Evolutionary conservation across 2,888 invertebrate species (phyloP).

Genomic region (Tetheella fluctuosa): DNA sequence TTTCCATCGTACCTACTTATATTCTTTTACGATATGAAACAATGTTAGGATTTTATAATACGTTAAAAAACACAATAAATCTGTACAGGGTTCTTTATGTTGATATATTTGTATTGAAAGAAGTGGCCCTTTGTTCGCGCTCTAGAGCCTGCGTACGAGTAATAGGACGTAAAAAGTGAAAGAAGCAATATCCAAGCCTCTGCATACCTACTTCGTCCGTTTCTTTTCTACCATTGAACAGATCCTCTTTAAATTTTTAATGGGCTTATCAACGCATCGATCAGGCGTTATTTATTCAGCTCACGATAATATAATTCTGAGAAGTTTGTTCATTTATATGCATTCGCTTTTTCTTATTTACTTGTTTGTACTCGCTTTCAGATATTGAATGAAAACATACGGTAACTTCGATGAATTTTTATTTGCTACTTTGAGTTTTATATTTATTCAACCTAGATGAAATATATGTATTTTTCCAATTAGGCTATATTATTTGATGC

Average conservation of each 20-base stretch:
- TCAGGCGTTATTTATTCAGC: conserved; percentile 75
- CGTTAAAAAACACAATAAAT: neutral
- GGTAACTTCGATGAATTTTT: conserved; percentile 42
- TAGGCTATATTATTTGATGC: neutral
- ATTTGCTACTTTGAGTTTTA: conserved; percentile 22
- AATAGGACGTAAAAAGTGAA: conserved; percentile 59
- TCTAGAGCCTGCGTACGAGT: conserved; percentile 55
- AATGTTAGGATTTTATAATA: neutral
- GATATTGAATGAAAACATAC: conserved; percentile 62
- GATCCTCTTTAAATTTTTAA: conserved; percentile 72
- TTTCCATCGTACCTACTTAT: neutral
- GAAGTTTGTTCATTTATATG: conserved; percentile 77
- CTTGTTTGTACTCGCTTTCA: conserved; percentile 65
- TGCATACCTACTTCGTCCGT: conserved; percentile 57
- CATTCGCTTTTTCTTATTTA: conserved; percentile 67
- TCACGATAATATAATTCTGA: conserved; percentile 73
- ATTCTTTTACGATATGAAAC: neutral
- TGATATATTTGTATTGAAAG: conserved; percentile 54
- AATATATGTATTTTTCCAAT: neutral
- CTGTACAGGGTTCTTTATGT: conserved; percentile 34
- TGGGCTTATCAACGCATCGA: conserved; percentile 77
- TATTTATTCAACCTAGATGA: neutral
- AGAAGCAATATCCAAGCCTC: conserved; percentile 61
- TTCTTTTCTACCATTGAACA: conserved; percentile 60
- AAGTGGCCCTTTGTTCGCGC: conserved; percentile 62